Evolutionary conservation across 2,888 invertebrate species (phyloP).

Genomic region (Amblyteles armatorius): DNA sequence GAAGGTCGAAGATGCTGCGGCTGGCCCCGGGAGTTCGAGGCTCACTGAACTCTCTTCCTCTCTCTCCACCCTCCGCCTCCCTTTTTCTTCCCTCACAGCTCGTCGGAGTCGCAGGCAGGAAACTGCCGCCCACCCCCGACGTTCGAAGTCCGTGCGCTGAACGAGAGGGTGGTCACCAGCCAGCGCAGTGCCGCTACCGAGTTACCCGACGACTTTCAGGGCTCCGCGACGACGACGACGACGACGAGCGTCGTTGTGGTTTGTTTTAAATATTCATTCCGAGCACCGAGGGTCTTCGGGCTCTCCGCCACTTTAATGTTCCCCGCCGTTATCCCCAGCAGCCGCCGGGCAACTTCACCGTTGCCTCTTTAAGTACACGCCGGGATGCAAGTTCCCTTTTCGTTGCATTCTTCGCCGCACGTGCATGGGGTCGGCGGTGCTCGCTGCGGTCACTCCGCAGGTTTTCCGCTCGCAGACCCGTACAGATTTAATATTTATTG

Average conservation of each 20-base stretch:
- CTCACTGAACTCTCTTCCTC: constrained; percentile 1
- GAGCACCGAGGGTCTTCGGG: constrained; percentile 71
- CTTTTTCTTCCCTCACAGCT: constrained; percentile 6
- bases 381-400: constrained; percentile 49
- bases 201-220: constrained; percentile 47
- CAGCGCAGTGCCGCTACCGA: constrained; percentile 19
- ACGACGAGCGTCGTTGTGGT: constrained; percentile 70
- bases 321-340: constrained; percentile 73
- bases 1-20: constrained; percentile 54
- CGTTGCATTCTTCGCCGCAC: constrained; percentile 18
- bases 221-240: constrained; percentile 11
- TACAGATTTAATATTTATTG: constrained; percentile 77
- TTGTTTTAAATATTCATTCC: constrained; percentile 81
- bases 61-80: background rate
- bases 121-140: constrained; percentile 50
- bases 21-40: constrained; percentile 34
- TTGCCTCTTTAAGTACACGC: constrained; percentile 75
- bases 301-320: constrained; percentile 74
- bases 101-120: constrained; percentile 37
- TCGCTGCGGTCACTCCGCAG: constrained; percentile 37
- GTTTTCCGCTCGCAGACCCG: constrained; percentile 48
- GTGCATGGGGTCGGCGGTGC: constrained; percentile 25
- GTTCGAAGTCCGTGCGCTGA: constrained; percentile 28
- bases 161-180: constrained; percentile 17
- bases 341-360: constrained; percentile 62